Percentiles rank a stretch among this genome's conserved stretches.
phyloP scores from a whole-genome alignment of 2,888 invertebrate genomes.

The Drosophila pegasa region DNA sequence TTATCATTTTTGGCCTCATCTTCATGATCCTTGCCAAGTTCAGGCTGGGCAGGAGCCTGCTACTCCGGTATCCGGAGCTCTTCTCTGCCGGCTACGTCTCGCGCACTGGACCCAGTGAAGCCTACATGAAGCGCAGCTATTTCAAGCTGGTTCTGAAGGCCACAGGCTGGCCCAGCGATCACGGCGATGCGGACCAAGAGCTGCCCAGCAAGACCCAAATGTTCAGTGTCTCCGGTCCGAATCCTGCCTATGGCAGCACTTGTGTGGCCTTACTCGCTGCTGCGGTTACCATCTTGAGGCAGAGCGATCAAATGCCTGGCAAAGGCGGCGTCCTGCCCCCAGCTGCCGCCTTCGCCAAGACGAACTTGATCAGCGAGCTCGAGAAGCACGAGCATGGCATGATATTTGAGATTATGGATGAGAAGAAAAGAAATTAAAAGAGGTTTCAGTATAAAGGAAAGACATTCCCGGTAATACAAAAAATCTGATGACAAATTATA shows the following conservation, averaged over 20 bases:
- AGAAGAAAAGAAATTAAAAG: neutral
- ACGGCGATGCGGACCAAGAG: conserved; percentile 85
- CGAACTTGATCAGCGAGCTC: conserved; percentile 90
- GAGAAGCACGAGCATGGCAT: conserved; percentile 88
- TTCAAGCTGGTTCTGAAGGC: conserved; percentile 91
- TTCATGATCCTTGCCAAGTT: conserved; percentile 88
- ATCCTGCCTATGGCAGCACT: conserved; percentile 92
- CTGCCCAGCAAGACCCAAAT: conserved; percentile 88
- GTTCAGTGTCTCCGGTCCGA: conserved; percentile 87
- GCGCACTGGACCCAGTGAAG: conserved; percentile 88
- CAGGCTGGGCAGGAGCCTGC: conserved; percentile 87
- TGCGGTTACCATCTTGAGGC: conserved; percentile 91
- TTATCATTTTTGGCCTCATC: conserved; percentile 87
- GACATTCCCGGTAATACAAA: neutral
- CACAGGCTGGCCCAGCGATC: conserved; percentile 89
- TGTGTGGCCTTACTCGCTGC: conserved; percentile 89
- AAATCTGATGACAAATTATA: too few species aligned
- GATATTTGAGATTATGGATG: conserved; percentile 87
- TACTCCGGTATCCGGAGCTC: conserved; percentile 89
- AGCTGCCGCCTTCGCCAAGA: conserved; percentile 93
- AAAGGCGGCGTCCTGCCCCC: conserved; percentile 95
- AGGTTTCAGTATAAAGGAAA: neutral
- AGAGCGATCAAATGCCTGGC: conserved; percentile 90
- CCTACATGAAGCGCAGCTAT: conserved; percentile 86
- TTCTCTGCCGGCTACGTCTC: conserved; percentile 90